A percentile compares a stretch with the other conserved stretches of the same genome.
These are phyloP conservation scores for Bactericera cockerelli DNA, from an alignment of 1,140 invertebrate genomes.

Conservation along the genomic window DNA sequence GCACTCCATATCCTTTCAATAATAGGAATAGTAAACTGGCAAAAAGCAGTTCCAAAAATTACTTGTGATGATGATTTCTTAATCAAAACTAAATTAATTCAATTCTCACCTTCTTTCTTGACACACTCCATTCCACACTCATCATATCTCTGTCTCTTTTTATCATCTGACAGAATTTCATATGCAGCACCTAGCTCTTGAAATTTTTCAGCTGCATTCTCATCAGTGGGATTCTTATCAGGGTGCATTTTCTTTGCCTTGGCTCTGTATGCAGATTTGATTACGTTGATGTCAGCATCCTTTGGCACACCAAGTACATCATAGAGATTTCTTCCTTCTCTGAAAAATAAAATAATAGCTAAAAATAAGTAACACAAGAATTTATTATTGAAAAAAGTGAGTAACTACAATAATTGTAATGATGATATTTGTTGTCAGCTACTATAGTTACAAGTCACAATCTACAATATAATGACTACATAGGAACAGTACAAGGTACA, in stretches of 20 bases:
- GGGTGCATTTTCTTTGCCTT: conserved; percentile 95
- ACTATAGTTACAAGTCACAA: too few relatives aligned
- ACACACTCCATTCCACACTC: conserved; percentile 93
- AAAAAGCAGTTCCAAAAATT: too few relatives aligned
- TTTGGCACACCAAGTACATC: conserved; percentile 72
- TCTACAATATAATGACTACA: too few relatives aligned
- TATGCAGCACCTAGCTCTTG: conserved; percentile 94
- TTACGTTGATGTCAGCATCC: conserved; percentile 77
- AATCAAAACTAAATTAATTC: too few relatives aligned
- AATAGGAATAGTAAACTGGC: too few relatives aligned
- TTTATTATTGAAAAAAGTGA: too few relatives aligned
- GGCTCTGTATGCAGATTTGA: conserved; percentile 94
- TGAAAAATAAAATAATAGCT: conserved; percentile 1
- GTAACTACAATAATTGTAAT: too few relatives aligned
- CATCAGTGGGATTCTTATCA: conserved; percentile 93
- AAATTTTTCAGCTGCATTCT: conserved; percentile 80
- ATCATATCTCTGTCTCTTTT: conserved; percentile 92
- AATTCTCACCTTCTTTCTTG: conserved; percentile 81
- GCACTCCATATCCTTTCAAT: too few relatives aligned
- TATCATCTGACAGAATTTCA: conserved; percentile 84
- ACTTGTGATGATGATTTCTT: too few relatives aligned
- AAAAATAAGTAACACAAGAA: too few relatives aligned
- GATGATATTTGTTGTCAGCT: too few relatives aligned
- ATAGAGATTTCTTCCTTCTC: conserved; percentile 81
- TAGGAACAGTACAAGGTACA: too few relatives aligned